Evolutionary conservation across 2,888 invertebrate genomes (phyloP).

Genomic region (Brassicogethes aeneus): DNA sequence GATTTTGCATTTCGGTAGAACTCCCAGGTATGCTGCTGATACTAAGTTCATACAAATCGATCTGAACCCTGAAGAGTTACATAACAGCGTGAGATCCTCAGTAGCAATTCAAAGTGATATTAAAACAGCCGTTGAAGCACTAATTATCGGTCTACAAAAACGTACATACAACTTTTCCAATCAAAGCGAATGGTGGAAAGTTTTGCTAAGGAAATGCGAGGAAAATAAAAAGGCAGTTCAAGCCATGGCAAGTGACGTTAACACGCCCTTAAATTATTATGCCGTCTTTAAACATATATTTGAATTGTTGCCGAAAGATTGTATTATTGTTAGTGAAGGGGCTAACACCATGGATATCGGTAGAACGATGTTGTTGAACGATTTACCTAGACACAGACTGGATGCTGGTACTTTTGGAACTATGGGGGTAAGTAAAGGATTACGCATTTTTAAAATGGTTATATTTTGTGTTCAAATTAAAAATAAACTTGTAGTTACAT

Average conservation of each 20-base stretch:
- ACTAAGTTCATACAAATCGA: constrained; percentile 92
- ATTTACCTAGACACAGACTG: constrained; percentile 74
- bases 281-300: constrained; percentile 82
- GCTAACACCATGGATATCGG: constrained; percentile 99
- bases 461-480: too few relatives aligned
- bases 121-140: constrained; percentile 57
- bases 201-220: constrained; percentile 58
- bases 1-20: constrained; percentile 93
- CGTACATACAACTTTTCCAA: constrained; percentile 47
- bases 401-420: constrained; percentile 97
- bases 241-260: constrained; percentile 58
- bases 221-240: constrained; percentile 62
- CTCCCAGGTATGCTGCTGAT: constrained; percentile 72
- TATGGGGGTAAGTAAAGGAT: constrained; percentile 75
- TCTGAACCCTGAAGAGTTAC: constrained; percentile 80
- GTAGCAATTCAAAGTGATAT: constrained; percentile 83
- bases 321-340: constrained; percentile 91
- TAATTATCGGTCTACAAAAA: constrained; percentile 48
- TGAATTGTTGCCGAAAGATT: constrained; percentile 66
- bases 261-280: constrained; percentile 86
- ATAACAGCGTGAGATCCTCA: constrained; percentile 75
- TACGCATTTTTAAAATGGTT: too few relatives aligned
- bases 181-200: constrained; percentile 68
- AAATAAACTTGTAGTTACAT: too few relatives aligned
- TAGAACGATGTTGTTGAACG: constrained; percentile 76